A percentile compares a stretch with the other conserved stretches of the same genome.
Conservation (phyloP, 2,888 invertebrate genomes). For the Zaprionus lineosus region DNA sequence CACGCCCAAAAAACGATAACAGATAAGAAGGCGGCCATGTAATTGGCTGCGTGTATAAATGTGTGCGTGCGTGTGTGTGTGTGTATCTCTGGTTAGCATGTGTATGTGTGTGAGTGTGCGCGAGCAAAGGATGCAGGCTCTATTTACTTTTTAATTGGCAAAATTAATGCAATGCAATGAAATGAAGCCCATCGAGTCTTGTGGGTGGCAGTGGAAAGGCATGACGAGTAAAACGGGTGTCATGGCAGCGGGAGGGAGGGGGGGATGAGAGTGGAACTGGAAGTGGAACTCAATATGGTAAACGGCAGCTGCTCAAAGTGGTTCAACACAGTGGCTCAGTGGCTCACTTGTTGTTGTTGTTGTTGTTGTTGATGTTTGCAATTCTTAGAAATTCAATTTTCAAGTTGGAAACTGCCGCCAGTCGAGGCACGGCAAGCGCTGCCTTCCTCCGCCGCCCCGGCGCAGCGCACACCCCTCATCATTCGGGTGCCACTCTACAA, state of each 20-base stretch:
- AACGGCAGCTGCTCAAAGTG: slow-evolving; percentile 1
- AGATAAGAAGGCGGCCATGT: too few species aligned
- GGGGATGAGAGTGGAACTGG: slow-evolving; percentile 29
- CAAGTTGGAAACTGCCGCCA: slow-evolving; percentile 65
- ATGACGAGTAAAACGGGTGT: not conserved
- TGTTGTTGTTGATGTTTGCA: slow-evolving; percentile 51
- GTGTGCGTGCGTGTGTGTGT: not conserved
- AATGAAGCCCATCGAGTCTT: slow-evolving; percentile 65
- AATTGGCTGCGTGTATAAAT: too few species aligned
- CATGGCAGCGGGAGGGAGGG: slow-evolving; percentile 4
- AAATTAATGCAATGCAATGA: slow-evolving; percentile 79
- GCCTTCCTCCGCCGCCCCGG: slow-evolving; percentile 1
- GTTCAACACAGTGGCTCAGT: slow-evolving; percentile 12
- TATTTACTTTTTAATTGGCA: slow-evolving; percentile 78
- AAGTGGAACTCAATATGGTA: slow-evolving; percentile 14
- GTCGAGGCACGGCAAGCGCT: slow-evolving; percentile 28
- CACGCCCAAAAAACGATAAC: slow-evolving; percentile 36
- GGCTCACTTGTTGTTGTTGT: slow-evolving; percentile 23
- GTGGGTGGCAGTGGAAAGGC: not conserved
- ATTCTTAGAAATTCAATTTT: slow-evolving; percentile 79
- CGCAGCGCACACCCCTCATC: slow-evolving; percentile 7
- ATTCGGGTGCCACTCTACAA: slow-evolving; percentile 55
- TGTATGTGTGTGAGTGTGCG: slow-evolving; percentile 18
- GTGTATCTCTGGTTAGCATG: not conserved
- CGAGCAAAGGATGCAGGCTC: slow-evolving; percentile 72